Evolutionary conservation across 2,888 invertebrate species (phyloP), one percentile per base, ranked within the genome.

Genomic region (Tricholauxania praeusta): DNA sequence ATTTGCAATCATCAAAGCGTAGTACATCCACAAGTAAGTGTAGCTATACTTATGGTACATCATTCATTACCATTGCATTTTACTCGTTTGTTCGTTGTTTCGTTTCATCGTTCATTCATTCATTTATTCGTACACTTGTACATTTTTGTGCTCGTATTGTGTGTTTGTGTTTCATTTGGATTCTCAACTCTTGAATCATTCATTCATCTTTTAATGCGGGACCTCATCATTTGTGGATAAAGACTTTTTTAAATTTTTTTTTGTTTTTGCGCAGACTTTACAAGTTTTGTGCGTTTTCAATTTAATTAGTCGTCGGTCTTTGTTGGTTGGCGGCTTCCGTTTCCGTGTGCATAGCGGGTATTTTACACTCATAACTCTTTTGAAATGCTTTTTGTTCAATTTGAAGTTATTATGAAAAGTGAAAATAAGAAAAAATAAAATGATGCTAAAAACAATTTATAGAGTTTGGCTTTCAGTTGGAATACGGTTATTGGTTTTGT

Each of bases 221-320:
- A 62, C 19, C 48, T 63, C 17, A 48, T 63, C 47, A 63, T 48
- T 63, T 47, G 47, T 63, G 48, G 48, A 63, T 19, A 28, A 51
- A 19, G 10, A 19, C n/a, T n/a, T 49, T 63, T 39, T 4, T n/a
- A 32, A 39, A 10, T 57, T 28, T 57, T 12, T 57, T 57, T n/a
- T 32, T 57, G 57, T 62, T 62, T 62, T 19, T 22, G 39, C 10
- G 15, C 39, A 60, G 22, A 39, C 28, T 15, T 51, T 64, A 14
- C 55, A 67, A 67, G 67, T 67, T 67, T n/a, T 55, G 22, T 67
- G 57, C 68, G 68, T 48, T 57, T 68, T 57, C 48, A 59, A 49
- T 68, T 68, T 68, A 59, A 68, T 57, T 68, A 68, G 68, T 49
- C 59, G 57, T 10, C 47, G 17, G 22, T 62, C 59, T 51, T 65